Evolutionary conservation across 2,113 vertebrate species (phyloP), one percentile per base, ranked within the genome.

Genomic region (Tachysurus fulvidraco): DNA sequence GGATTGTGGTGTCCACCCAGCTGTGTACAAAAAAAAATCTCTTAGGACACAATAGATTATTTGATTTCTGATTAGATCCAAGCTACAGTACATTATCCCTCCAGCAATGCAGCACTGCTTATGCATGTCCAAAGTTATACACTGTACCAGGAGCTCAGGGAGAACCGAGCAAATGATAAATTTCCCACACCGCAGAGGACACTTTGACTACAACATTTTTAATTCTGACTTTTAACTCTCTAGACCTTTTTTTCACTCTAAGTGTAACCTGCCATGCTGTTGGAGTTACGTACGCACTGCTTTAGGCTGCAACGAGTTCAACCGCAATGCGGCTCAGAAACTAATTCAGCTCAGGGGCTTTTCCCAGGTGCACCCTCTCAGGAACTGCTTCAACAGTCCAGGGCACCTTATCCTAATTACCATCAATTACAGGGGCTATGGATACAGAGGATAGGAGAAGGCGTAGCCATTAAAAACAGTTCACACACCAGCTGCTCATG

Each of bases 241-340:
- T 59, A 13, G 7, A 59, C 59, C 3, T 60, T 23, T 21, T 62
- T 30, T 85, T 60, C 0, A 44, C 57, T 36, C 82, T 50, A 76
- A 62, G 59, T 36, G 44, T 65, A 79, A 28, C 6, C 60, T 57
- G 82, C 46, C 36, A 44, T 78, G 74, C 25, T 78, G 46, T 78
- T n/a, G 13, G 7, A 59, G 69, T 87, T 88, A 57, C 46, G 44
- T 54, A 11, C 23, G 21, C 14, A 10, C 80, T 81, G 81, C 50
- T 64, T 69, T 55, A 55, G 83, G 71, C 80, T 85, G 57, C 78
- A 81, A 46, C 23, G 36, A 77, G 83, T 60, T 76, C 69, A 85
- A 57, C 85, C 86, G 89, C 89, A 89, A 78, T 90, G 84, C 81
- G 81, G 89, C 16, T 84, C 19, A 57, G 52, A 86, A 78, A 86